Conservation (phyloP, 1,140 invertebrate species). For the Ganaspis sp. region DNA sequence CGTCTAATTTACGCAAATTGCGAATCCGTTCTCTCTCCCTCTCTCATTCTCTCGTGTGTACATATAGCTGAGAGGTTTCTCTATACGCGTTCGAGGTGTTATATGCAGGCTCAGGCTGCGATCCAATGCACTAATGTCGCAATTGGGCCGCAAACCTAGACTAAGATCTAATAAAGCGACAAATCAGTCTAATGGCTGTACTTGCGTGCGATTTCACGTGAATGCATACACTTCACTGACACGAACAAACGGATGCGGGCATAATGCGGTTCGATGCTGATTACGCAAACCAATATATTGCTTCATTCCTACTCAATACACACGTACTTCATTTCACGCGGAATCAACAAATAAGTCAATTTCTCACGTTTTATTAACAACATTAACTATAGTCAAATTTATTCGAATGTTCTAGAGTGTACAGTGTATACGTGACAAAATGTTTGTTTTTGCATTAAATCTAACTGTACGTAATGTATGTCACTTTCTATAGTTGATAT, state of each 20-base stretch:
- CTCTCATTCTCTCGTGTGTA: neutral
- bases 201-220: constrained; percentile 46
- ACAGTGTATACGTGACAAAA: too few relatives aligned
- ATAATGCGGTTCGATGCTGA: constrained; percentile 41
- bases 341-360: neutral
- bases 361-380: too few relatives aligned
- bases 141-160: constrained; percentile 59
- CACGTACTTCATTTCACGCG: neutral
- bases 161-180: constrained; percentile 77
- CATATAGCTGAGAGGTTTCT: constrained; percentile 24
- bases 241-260: constrained; percentile 45
- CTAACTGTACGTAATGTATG: too few relatives aligned
- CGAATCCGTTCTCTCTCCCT: constrained; percentile 45
- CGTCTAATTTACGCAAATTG: constrained; percentile 76
- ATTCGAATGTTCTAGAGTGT: too few relatives aligned
- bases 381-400: too few relatives aligned
- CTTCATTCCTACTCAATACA: neutral
- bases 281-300: constrained; percentile 37
- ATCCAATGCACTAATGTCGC: constrained; percentile 44
- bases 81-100: neutral
- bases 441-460: too few relatives aligned
- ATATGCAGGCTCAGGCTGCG: constrained; percentile 23
- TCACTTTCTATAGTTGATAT: too few relatives aligned
- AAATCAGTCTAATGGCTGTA: constrained; percentile 70
- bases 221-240: neutral